These are phyloP conservation scores for Nomada fucata DNA, from an alignment of 2,888 invertebrate genomes.

Conservation along the genomic window DNA sequence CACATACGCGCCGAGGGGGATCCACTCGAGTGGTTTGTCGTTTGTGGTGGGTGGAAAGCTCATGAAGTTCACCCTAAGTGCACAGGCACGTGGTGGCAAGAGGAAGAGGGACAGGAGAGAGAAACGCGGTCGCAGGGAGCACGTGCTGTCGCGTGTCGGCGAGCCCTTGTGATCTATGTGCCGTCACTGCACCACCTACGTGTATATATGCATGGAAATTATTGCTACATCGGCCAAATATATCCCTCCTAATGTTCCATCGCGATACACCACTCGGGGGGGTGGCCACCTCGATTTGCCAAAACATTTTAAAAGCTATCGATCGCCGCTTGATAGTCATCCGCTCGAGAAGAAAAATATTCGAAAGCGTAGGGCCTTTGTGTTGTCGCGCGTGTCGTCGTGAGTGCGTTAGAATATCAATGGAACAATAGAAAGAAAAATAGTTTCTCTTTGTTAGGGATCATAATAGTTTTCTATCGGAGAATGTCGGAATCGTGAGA, in stretches of 20 bases:
- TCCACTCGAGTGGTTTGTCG: slow-evolving; percentile 81
- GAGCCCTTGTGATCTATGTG: slow-evolving; percentile 81
- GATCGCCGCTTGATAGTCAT: slow-evolving; percentile 40
- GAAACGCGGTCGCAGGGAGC: slow-evolving; percentile 62
- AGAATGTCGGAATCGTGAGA: too few species aligned
- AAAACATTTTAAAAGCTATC: slow-evolving; percentile 70
- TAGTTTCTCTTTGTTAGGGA: too few species aligned
- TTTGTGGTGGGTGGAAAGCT: slow-evolving; percentile 79
- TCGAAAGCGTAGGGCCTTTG: too few species aligned
- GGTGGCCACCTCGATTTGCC: slow-evolving; percentile 61
- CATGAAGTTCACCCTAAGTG: slow-evolving; percentile 63
- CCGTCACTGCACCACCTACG: slow-evolving; percentile 70
- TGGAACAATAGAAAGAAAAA: too few species aligned
- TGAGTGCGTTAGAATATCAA: too few species aligned
- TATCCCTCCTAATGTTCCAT: slow-evolving; percentile 66
- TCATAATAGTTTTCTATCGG: too few species aligned
- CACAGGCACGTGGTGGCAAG: slow-evolving; percentile 50
- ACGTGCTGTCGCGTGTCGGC: slow-evolving; percentile 81
- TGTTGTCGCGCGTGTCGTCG: too few species aligned
- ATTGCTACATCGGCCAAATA: slow-evolving; percentile 72
- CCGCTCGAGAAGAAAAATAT: too few species aligned
- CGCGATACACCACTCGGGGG: slow-evolving; percentile 36
- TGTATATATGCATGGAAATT: slow-evolving; percentile 70
- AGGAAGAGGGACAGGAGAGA: slow-evolving; percentile 37
- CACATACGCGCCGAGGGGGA: slow-evolving; percentile 60